Conservation (phyloP, 2,113 vertebrate genomes). For the Petaurus breviceps region DNA sequence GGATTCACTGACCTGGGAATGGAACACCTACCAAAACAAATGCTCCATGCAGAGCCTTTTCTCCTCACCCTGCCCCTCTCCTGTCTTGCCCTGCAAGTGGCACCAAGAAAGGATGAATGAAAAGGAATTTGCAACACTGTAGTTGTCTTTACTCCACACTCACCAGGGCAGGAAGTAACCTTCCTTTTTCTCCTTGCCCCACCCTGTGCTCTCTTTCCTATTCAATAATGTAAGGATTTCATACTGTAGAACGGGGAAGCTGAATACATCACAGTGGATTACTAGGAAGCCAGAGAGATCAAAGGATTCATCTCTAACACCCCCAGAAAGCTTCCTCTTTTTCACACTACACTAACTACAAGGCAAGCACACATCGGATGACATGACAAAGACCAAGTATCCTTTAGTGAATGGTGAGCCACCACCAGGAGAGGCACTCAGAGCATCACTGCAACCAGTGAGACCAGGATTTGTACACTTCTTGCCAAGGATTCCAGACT, state of each 20-base stretch:
- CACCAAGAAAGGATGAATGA: conserved; percentile 1
- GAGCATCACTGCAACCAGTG: background rate
- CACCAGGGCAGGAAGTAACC: conserved; percentile 48
- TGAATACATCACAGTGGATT: conserved; percentile 71
- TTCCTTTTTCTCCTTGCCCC: conserved; percentile 55
- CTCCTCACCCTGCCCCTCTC: background rate
- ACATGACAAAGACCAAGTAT: conserved; percentile 64
- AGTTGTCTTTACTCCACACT: conserved; percentile 31
- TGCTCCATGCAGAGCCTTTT: background rate
- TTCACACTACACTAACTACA: conserved; percentile 72
- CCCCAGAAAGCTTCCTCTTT: conserved; percentile 70
- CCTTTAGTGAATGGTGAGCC: conserved; percentile 56
- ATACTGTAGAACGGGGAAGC: conserved; percentile 55
- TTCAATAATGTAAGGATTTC: conserved; percentile 66
- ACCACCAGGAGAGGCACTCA: conserved; percentile 47
- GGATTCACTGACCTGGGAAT: conserved; percentile 36
- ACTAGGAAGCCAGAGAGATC: conserved; percentile 71
- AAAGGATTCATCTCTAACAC: conserved; percentile 76
- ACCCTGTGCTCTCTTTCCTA: conserved; percentile 36
- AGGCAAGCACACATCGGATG: conserved; percentile 50
- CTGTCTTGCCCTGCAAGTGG: conserved; percentile 11
- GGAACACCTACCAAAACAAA: background rate
- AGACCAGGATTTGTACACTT: conserved; percentile 43
- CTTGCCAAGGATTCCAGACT: conserved; percentile 28
- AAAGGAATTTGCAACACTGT: background rate